Evolutionary conservation across 1,140 invertebrate species (phyloP).

Genomic region (Oscheius sp.): DNA sequence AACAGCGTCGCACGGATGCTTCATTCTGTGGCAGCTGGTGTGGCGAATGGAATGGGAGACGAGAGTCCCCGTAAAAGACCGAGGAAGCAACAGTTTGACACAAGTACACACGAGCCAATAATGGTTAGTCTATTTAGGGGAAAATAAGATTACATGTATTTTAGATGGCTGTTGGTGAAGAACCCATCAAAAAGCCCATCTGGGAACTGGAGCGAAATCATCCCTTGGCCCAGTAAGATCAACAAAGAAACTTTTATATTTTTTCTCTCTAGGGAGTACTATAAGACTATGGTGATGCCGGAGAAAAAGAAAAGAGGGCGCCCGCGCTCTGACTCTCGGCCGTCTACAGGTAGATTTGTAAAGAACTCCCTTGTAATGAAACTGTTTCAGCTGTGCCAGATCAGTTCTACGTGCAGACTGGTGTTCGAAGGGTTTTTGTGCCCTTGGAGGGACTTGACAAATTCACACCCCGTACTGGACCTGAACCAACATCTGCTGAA

Average conservation of each 20-base stretch:
- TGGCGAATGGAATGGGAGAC: background rate
- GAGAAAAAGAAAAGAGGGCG: conserved; percentile 13
- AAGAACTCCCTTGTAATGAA: too few relatives aligned
- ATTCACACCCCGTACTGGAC: too few relatives aligned
- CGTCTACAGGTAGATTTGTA: background rate
- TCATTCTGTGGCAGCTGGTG: background rate
- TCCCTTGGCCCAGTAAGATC: background rate
- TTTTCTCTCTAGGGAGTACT: background rate
- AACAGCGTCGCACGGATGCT: background rate
- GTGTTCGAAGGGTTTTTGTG: conserved; percentile 1
- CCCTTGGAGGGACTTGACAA: background rate
- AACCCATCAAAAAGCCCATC: background rate
- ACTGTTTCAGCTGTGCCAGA: background rate
- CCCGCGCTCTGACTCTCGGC: background rate
- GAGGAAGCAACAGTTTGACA: conserved; percentile 19
- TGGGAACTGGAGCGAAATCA: background rate
- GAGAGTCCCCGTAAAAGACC: background rate
- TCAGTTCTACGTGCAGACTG: background rate
- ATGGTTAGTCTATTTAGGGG: background rate
- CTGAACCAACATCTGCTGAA: too few relatives aligned
- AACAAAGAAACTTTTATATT: background rate
- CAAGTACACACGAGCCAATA: background rate
- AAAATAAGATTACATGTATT: background rate
- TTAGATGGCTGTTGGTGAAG: background rate
- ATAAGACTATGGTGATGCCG: background rate